Conservation (phyloP, 1,140 invertebrate species). For the Sycophaga agraensis region DNA sequence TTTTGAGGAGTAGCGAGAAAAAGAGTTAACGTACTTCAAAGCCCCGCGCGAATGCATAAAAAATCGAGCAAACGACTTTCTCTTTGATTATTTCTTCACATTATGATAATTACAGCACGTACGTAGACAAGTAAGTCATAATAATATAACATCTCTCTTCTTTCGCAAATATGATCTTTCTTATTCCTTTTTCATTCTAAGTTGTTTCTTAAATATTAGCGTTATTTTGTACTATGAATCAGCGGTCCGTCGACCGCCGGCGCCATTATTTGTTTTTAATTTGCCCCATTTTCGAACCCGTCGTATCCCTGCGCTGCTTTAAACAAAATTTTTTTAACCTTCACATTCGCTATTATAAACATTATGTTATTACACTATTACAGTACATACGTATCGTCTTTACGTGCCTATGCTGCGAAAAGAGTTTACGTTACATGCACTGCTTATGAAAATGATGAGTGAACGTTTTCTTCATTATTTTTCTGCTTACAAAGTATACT, state of each 20-base stretch:
- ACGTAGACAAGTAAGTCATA: constrained; percentile 30
- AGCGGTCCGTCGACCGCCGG: constrained; percentile 38
- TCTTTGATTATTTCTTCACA: constrained; percentile 14
- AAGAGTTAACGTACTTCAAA: background rate
- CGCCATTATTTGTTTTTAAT: constrained; percentile 26
- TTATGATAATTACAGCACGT: constrained; percentile 36
- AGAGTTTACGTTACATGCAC: constrained; percentile 13
- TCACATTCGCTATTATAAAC: constrained; percentile 32
- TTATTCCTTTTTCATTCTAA: constrained; percentile 34
- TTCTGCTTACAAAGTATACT: constrained; percentile 9
- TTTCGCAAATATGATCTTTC: constrained; percentile 26
- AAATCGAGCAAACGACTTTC: constrained; percentile 25
- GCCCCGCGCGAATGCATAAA: background rate
- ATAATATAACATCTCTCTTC: constrained; percentile 29
- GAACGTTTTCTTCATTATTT: constrained; percentile 2
- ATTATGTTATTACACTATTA: constrained; percentile 33
- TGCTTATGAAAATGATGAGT: constrained; percentile 22
- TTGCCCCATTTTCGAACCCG: constrained; percentile 35
- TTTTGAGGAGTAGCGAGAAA: constrained; percentile 2
- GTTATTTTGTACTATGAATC: constrained; percentile 57
- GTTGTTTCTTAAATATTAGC: constrained; percentile 41
- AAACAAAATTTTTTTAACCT: constrained; percentile 17
- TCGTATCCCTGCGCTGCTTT: constrained; percentile 29
- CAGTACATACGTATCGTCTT: constrained; percentile 14
- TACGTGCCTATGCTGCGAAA: background rate